Base-by-base conservation (phyloP, 2,888 invertebrate genomes). In the Ectemnius lituratus region DNA sequence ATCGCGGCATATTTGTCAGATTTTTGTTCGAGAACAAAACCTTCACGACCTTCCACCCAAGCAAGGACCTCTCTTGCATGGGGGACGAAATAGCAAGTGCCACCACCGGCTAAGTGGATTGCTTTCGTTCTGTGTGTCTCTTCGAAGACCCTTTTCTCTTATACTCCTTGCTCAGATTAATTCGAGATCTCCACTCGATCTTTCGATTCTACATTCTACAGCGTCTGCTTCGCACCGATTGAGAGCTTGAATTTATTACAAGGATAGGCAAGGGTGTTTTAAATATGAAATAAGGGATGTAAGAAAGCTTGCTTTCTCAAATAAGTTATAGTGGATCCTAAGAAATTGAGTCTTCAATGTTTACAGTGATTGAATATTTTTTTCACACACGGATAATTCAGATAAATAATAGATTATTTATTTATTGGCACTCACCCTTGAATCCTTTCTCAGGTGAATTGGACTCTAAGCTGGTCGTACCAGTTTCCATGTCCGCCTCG, bases 1-100 rank as follows among this genome's bases (percentile, higher is more conserved):
- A 90, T 90, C 88, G 90, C 83, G 85, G 88, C 88, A 90, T 90
- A 90, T 90, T 90, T 90, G 90, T 90, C 89, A 90, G 89, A 90
- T 90, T 90, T 90, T 90, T 89, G 88, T 90, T 88, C 85, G 79
- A 77, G 88, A 87, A 88, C 87, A 89, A 90, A 90, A 89, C 87
- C 87, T 84, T 65, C 69, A 61, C 73, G 76, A 76, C 75, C 77
- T 77, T 77, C 75, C 72, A 14, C 52, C 52, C 14, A 3, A 23
- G 23, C 2, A 23, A 23, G 3, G 23, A 23, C 23, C 3, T n/a
- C n/a, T n/a, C n/a, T n/a, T 46, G 18, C 60, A 45, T 49, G 14
- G 66, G 63, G 61, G 45, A 13, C 64, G 52, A 23, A 37, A 13
- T 46, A 57, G 62, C 47, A 73, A 71, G 80, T 23, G 23, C 23